A percentile compares a stretch with the other conserved stretches of the same genome.
phyloP scores from a whole-genome alignment of 2,888 invertebrate species.

The Melipona bicolor region DNA sequence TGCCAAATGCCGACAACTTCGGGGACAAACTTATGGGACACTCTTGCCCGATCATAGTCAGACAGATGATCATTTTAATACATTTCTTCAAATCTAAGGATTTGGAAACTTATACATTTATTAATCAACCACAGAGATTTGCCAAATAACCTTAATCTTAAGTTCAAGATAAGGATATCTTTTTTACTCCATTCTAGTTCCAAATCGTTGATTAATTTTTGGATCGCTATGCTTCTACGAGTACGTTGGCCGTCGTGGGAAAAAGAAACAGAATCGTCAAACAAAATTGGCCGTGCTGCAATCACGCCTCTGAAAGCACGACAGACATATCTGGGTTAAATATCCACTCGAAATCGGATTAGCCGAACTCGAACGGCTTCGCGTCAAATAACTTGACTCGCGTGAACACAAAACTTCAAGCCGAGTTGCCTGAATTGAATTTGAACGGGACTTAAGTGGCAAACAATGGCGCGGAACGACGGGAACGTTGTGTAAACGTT shows the following conservation, averaged over 20 bases:
- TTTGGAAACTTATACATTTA: too few relatives aligned
- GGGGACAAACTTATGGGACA: too few relatives aligned
- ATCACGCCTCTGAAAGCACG: background rate
- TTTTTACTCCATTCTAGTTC: too few relatives aligned
- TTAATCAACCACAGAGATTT: too few relatives aligned
- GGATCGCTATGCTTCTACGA: background rate
- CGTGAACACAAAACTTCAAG: background rate
- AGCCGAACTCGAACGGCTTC: background rate
- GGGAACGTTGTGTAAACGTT: background rate
- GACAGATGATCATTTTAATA: too few relatives aligned
- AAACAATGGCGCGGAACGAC: background rate
- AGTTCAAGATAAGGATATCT: too few relatives aligned
- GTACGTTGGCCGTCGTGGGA: background rate
- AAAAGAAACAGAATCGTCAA: background rate
- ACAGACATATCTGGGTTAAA: background rate
- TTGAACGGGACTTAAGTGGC: background rate
- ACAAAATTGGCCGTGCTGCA: background rate
- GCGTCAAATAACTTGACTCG: constrained; percentile 7
- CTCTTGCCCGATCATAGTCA: too few relatives aligned
- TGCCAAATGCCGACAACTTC: too few relatives aligned
- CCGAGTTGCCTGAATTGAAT: constrained; percentile 2
- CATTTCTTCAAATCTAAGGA: too few relatives aligned
- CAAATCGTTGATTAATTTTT: background rate
- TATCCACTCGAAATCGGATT: constrained; percentile 7
- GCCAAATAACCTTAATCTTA: too few relatives aligned